phyloP scores from a whole-genome alignment of 2,113 vertebrate genomes.

The Tenrec ecaudatus region DNA sequence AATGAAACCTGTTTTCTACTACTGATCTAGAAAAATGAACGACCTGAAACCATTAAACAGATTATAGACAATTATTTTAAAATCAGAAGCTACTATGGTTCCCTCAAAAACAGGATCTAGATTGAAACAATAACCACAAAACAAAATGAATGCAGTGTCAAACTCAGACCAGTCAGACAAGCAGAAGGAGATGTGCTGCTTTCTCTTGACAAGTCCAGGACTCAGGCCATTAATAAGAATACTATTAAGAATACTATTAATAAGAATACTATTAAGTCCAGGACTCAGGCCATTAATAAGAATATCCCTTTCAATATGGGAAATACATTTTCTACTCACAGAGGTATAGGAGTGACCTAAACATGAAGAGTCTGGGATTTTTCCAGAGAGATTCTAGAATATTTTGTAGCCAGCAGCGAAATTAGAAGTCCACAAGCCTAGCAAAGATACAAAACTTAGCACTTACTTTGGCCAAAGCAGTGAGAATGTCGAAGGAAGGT shows the following conservation, averaged over 20 bases:
- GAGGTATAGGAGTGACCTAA: slow-evolving; percentile 12
- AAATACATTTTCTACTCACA: slow-evolving; percentile 17
- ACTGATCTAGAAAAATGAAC: neutral
- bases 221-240: neutral
- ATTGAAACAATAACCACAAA: neutral
- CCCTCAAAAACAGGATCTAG: neutral
- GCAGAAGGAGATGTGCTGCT: neutral
- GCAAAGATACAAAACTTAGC: slow-evolving; percentile 71
- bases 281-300: neutral
- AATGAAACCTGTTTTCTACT: neutral
- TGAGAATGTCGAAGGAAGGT: slow-evolving; percentile 90
- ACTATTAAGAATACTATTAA: slow-evolving; percentile 49
- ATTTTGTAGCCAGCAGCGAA: slow-evolving; percentile 17
- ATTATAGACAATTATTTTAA: neutral
- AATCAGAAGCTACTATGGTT: slow-evolving; percentile 58
- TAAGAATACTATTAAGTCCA: neutral
- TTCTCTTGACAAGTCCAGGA: slow-evolving; percentile 5
- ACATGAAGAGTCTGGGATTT: slow-evolving; percentile 21
- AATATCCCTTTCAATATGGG: neutral
- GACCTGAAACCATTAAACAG: neutral
- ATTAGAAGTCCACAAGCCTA: slow-evolving; percentile 60
- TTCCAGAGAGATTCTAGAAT: neutral
- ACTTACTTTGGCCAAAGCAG: slow-evolving; percentile 95
- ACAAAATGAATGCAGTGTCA: neutral
- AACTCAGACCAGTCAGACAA: neutral